A percentile compares a stretch with the other conserved stretches of the same genome.
These are phyloP conservation scores for Pristis pectinata DNA, from an alignment of 2,797 vertebrate species.

Conservation along the genomic window DNA sequence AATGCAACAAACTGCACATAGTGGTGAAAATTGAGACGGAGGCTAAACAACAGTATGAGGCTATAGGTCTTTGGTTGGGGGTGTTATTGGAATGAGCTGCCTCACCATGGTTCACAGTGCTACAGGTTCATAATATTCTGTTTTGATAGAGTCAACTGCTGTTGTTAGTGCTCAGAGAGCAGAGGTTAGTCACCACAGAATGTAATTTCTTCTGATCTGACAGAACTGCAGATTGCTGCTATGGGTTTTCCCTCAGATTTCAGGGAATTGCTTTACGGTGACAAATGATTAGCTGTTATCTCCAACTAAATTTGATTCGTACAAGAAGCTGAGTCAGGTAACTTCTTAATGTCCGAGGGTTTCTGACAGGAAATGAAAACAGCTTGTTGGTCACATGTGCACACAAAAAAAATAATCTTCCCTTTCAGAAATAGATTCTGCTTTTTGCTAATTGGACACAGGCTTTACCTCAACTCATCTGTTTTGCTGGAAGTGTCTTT, in stretches of 20 bases:
- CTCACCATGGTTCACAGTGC: constrained; percentile 42
- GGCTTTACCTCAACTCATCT: constrained; percentile 47
- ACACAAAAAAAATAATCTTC: constrained; percentile 67
- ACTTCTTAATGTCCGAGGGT: constrained; percentile 66
- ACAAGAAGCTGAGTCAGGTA: constrained; percentile 92
- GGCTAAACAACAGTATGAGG: constrained; percentile 61
- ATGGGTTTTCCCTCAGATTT: constrained; percentile 82
- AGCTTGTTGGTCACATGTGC: constrained; percentile 64
- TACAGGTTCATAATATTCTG: constrained; percentile 72
- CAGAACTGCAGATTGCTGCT: constrained; percentile 82
- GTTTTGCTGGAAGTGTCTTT: constrained; percentile 36
- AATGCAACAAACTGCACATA: constrained; percentile 61
- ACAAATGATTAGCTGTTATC: constrained; percentile 99
- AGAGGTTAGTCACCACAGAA: constrained; percentile 72
- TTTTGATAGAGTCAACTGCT: constrained; percentile 78
- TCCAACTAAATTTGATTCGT: constrained; percentile 87
- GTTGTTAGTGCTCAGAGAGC: constrained; percentile 75
- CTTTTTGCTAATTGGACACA: constrained; percentile 69
- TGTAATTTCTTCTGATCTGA: constrained; percentile 91
- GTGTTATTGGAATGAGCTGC: constrained; percentile 67
- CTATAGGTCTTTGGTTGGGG: constrained; percentile 63
- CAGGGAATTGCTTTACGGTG: constrained; percentile 94
- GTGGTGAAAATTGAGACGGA: constrained; percentile 65
- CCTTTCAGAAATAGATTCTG: constrained; percentile 55
- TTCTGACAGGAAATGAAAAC: constrained; percentile 76